These are phyloP conservation scores for Drosophila helvetica DNA, from an alignment of 2,888 invertebrate genomes.

Conservation along the genomic window DNA sequence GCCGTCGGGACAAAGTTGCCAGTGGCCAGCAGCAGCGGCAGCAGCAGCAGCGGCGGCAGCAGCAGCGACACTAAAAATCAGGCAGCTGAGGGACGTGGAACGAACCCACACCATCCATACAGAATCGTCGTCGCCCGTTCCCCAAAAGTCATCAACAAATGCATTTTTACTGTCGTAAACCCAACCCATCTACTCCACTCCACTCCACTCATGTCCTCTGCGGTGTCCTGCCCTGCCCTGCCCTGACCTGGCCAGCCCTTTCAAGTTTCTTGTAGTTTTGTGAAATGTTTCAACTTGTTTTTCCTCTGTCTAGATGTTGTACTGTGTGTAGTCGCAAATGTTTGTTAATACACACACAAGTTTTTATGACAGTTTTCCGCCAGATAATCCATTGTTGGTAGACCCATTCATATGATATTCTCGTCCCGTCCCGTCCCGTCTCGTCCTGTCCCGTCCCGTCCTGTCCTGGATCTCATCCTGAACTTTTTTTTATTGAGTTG, in stretches of 20 bases:
- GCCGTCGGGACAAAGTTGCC: slow-evolving; percentile 67
- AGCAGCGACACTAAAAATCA: slow-evolving; percentile 53
- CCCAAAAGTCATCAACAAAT: slow-evolving; percentile 49
- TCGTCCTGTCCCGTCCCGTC: not conserved
- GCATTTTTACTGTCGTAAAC: slow-evolving; percentile 52
- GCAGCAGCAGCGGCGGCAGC: too few relatives aligned
- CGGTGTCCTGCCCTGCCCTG: not conserved
- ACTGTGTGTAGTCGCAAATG: slow-evolving; percentile 38
- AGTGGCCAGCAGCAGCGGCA: slow-evolving; percentile 33
- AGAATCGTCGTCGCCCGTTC: slow-evolving; percentile 24
- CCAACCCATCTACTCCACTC: not conserved
- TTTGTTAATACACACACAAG: slow-evolving; percentile 51
- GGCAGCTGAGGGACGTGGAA: slow-evolving; percentile 36
- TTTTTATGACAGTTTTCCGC: slow-evolving; percentile 50
- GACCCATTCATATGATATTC: not conserved
- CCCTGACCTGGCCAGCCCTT: not conserved
- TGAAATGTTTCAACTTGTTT: slow-evolving; percentile 53
- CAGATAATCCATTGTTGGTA: slow-evolving; percentile 32
- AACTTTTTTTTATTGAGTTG: slow-evolving; percentile 60
- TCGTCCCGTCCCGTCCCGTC: not conserved
- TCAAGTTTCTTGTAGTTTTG: slow-evolving; percentile 59
- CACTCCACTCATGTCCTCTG: not conserved
- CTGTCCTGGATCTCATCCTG: not conserved
- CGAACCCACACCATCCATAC: slow-evolving; percentile 1
- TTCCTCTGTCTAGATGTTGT: slow-evolving; percentile 13